Conservation (phyloP, 2,797 vertebrate species). For the Leptoclinus maculatus region DNA sequence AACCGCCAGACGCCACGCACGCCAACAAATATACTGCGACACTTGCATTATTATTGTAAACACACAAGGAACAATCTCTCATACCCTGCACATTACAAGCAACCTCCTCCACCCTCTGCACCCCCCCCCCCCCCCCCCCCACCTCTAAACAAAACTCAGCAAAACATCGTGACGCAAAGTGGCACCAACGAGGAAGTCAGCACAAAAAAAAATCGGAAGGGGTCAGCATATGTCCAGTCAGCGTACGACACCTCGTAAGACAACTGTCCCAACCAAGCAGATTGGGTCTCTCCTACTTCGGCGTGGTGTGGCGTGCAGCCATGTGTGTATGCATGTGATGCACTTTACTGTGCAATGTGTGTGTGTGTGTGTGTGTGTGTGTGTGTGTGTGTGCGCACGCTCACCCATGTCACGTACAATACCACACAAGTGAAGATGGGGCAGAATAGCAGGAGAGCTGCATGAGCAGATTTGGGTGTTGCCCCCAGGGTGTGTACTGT, state of each 20-base stretch:
- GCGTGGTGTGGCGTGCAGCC: slow-evolving; percentile 38
- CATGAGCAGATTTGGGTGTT: slow-evolving; percentile 80
- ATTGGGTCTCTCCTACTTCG: slow-evolving; percentile 66
- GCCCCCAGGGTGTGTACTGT: slow-evolving; percentile 65
- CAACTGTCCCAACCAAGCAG: slow-evolving; percentile 74
- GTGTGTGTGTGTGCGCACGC: slow-evolving; percentile 21
- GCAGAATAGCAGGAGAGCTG: slow-evolving; percentile 80
- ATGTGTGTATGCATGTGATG: slow-evolving; percentile 37
- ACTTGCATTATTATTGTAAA: not conserved
- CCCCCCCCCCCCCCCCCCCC: slow-evolving; percentile 4
- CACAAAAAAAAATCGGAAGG: slow-evolving; percentile 74
- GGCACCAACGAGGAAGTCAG: slow-evolving; percentile 79
- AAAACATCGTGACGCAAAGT: slow-evolving; percentile 74
- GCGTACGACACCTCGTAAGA: slow-evolving; percentile 78
- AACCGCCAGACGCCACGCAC: not conserved
- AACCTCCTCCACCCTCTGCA: not conserved
- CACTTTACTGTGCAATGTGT: slow-evolving; percentile 18
- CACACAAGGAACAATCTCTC: slow-evolving; percentile 14
- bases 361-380: slow-evolving; percentile 21
- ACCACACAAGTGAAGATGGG: slow-evolving; percentile 74
- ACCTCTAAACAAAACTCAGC: slow-evolving; percentile 66
- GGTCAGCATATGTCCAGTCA: slow-evolving; percentile 85
- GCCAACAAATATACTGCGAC: not conserved
- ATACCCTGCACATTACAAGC: slow-evolving; percentile 2
- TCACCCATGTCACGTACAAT: slow-evolving; percentile 73